Conservation (phyloP, 1,140 invertebrate genomes). For the Bombyx mandarina region DNA sequence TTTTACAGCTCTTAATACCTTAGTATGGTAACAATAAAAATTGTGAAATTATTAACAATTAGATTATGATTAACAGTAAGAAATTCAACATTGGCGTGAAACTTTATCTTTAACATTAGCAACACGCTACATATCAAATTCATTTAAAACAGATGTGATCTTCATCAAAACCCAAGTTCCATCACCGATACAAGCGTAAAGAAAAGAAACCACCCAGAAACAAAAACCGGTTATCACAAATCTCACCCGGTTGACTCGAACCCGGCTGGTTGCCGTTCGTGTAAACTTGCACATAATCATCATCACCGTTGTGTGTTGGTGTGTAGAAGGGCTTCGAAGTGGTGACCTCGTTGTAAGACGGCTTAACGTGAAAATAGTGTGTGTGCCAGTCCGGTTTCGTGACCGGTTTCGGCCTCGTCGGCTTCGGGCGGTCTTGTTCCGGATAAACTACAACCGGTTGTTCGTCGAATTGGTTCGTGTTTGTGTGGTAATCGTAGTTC, state of each 20-base stretch:
- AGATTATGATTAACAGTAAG: too few relatives aligned
- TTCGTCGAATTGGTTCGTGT: constrained; percentile 66
- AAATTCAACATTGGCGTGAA: too few relatives aligned
- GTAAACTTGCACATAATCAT: constrained; percentile 58
- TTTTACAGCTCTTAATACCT: too few relatives aligned
- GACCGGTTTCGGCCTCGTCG: constrained; percentile 44
- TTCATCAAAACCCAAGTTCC: too few relatives aligned
- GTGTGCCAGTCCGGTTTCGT: constrained; percentile 41
- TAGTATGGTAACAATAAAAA: too few relatives aligned
- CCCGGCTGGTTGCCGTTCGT: constrained; percentile 43
- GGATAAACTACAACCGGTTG: constrained; percentile 70
- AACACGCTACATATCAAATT: too few relatives aligned
- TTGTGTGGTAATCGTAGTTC: constrained; percentile 50
- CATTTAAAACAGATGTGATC: too few relatives aligned
- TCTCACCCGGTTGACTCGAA: constrained; percentile 67
- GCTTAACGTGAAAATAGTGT: constrained; percentile 65
- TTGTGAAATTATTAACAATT: too few relatives aligned
- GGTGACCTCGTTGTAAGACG: constrained; percentile 65
- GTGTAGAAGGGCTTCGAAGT: constrained; percentile 44
- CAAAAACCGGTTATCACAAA: neutral
- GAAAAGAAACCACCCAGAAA: too few relatives aligned
- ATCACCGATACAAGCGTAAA: too few relatives aligned
- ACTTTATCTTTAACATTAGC: too few relatives aligned
- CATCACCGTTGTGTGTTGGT: constrained; percentile 32
- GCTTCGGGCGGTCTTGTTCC: constrained; percentile 53